These are phyloP conservation scores for Drosophila kepulauana DNA, from an alignment of 1,140 invertebrate genomes.

Conservation along the genomic window DNA sequence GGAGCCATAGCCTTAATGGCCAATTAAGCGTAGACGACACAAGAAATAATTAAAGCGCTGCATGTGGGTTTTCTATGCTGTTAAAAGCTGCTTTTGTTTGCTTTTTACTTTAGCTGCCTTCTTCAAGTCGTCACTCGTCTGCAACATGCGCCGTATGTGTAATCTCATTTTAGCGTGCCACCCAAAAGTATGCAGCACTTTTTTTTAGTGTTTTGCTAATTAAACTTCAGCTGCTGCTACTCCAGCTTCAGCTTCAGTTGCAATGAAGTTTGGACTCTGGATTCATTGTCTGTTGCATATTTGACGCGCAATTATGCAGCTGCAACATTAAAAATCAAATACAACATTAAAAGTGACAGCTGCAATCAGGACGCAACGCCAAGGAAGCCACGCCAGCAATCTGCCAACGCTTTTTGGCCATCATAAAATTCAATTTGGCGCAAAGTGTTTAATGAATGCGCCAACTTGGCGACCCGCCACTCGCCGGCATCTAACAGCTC, in stretches of 20 bases:
- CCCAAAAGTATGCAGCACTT: slow-evolving; percentile 61
- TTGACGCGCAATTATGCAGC: slow-evolving; percentile 80
- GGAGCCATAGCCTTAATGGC: slow-evolving; percentile 68
- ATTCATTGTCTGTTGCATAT: slow-evolving; percentile 62
- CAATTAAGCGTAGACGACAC: slow-evolving; percentile 84
- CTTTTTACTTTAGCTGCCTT: slow-evolving; percentile 4
- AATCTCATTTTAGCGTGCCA: slow-evolving; percentile 46
- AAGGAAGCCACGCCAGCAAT: background rate
- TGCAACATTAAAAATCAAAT: slow-evolving; percentile 79
- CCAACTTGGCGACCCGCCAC: slow-evolving; percentile 44
- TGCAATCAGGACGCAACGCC: slow-evolving; percentile 61
- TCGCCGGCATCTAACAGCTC: slow-evolving; percentile 4
- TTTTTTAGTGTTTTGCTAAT: slow-evolving; percentile 20
- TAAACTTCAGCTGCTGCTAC: slow-evolving; percentile 3
- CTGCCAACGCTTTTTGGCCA: slow-evolving; percentile 38
- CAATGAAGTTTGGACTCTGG: background rate
- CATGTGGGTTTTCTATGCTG: slow-evolving; percentile 45
- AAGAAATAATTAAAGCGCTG: slow-evolving; percentile 84
- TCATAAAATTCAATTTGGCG: slow-evolving; percentile 84
- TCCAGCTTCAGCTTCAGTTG: background rate
- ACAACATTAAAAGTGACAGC: slow-evolving; percentile 75
- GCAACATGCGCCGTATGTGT: slow-evolving; percentile 60
- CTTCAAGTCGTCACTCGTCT: slow-evolving; percentile 7
- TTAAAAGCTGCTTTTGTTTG: slow-evolving; percentile 29
- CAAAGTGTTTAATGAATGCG: slow-evolving; percentile 84